Evolutionary conservation across 2,113 vertebrate genomes (phyloP).

Genomic region (Dromaius novaehollandiae): DNA sequence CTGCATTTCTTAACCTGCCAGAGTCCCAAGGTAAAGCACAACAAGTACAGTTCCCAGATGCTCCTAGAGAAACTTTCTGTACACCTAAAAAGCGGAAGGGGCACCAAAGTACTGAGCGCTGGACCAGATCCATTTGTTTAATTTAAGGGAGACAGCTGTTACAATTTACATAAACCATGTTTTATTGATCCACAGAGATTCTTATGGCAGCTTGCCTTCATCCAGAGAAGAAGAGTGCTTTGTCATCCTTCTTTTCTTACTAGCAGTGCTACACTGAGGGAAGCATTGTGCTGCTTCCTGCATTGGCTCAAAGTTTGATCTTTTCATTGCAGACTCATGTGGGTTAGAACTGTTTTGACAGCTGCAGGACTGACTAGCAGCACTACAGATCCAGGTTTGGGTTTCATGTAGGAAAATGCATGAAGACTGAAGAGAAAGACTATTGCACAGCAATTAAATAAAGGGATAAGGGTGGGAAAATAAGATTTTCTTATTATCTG

Average conservation of each 20-base stretch:
- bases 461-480: neutral
- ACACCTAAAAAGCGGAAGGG: slow-evolving; percentile 12
- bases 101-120: neutral
- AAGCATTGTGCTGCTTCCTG: neutral
- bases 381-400: neutral
- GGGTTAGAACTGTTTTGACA: neutral
- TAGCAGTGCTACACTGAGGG: neutral
- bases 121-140: slow-evolving; percentile 52
- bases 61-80: slow-evolving; percentile 11
- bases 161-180: slow-evolving; percentile 56
- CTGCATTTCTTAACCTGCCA: slow-evolving; percentile 8
- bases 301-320: neutral
- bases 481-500: neutral
- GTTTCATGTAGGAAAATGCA: neutral
- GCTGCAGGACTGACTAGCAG: neutral
- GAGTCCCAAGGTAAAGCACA: neutral
- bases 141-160: slow-evolving; percentile 59
- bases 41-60: neutral
- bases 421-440: neutral
- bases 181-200: slow-evolving; percentile 60
- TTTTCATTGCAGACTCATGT: neutral
- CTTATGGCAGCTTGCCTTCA: slow-evolving; percentile 50
- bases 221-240: neutral
- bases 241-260: neutral
- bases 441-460: neutral